These are phyloP conservation scores for Ischnus inquisitorius DNA, from an alignment of 2,888 invertebrate genomes.

Conservation along the genomic window DNA sequence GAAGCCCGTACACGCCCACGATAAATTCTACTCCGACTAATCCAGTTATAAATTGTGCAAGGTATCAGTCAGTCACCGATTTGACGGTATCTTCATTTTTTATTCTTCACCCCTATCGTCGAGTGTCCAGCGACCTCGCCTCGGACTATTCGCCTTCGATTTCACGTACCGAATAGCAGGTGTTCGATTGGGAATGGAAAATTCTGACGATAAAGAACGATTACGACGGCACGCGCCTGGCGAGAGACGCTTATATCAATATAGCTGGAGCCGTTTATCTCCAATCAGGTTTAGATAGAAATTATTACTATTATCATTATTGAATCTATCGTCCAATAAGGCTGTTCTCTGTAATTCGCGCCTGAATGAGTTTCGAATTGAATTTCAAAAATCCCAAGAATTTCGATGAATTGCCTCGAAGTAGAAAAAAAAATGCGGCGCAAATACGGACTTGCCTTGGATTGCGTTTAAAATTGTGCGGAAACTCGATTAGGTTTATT, in stretches of 20 bases:
- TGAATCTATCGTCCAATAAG: neutral
- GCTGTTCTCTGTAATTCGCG: neutral
- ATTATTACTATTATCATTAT: neutral
- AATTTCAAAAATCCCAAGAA: neutral
- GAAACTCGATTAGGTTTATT: neutral
- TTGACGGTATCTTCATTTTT: neutral
- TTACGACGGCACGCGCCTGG: neutral
- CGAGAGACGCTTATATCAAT: constrained; percentile 11
- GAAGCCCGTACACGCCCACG: neutral
- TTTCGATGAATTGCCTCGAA: neutral
- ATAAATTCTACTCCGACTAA: neutral
- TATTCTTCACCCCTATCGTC: neutral
- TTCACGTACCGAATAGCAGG: neutral
- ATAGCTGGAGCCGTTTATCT: constrained; percentile 1
- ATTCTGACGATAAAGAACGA: constrained; percentile 14
- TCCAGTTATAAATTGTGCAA: neutral
- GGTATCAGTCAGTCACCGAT: neutral
- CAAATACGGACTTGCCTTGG: too few species aligned
- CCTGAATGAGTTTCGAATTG: neutral
- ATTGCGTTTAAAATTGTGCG: neutral
- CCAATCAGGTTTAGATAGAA: constrained; percentile 1
- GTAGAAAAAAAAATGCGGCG: neutral
- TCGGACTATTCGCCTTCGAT: neutral
- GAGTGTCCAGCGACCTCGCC: neutral
- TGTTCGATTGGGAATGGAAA: constrained; percentile 19